Evolutionary conservation across 2,797 vertebrate species (phyloP), one percentile per base, ranked within the genome.

Genomic region (Gallinago stenura): DNA sequence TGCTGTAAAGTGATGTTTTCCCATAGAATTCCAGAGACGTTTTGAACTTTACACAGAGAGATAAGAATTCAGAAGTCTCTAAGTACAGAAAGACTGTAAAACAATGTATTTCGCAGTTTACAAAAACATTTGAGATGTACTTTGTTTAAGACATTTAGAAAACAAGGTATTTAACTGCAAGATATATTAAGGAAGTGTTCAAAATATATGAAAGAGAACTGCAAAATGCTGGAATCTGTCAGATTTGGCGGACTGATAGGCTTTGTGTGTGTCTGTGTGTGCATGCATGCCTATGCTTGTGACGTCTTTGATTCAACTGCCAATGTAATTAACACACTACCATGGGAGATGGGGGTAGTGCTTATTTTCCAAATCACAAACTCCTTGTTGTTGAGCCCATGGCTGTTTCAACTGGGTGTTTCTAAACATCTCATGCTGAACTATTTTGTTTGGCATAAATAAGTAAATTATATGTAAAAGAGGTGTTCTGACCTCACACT

Each of bases 111-210:
- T 95, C 48, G 58, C n/a, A 83, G 60, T 62, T 95, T 90, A 84
- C 39, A 33, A 41, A 90, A 53, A 45, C 18, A 35, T 21, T 22
- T 51, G 68, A 64, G 39, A 83, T 11, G 2, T 48, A 77, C 93
- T 87, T 72, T 73, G 19, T 95, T 58, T 70, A 65, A 61, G 58
- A 84, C 57, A 78, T 94, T 96, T 94, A 60, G 62, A 85, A 95
- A 93, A 72, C 18, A 65, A 76, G 6, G 8, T 79, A 31, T 86
- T 95, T 93, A 94, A 83, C 68, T 53, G 75, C 20, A 73, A 88
- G 92, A 60, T 68, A 26, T 33, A 58, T 43, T 66, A 75, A 66
- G 71, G 87, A 80, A 75, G 76, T 35, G 30, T 57, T 95, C 35
- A 68, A 83, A 87, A 57, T 28, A 46, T 19, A 73, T 77, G 69